Evolutionary conservation across 2,888 invertebrate species (phyloP), one percentile per base, ranked within the genome.

Genomic region (Agrochola circellaris): DNA sequence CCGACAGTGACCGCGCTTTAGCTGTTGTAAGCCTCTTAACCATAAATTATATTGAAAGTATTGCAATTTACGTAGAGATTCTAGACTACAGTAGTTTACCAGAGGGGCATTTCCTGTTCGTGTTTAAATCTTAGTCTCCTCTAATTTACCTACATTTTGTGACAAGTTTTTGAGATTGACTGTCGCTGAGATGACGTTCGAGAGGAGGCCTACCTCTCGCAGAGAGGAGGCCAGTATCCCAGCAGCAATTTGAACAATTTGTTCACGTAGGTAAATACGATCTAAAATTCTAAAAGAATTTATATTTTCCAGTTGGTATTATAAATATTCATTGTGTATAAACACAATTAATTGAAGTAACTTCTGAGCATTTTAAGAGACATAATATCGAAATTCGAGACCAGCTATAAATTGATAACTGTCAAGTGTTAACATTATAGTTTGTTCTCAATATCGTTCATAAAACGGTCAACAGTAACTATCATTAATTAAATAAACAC

Each of bases 401-500:
- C 34, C 15, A 4, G 54, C 30, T 23, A 73, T 73, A 70, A 70
- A 80, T 75, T 70, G 61, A 58, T 61, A 66, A 30, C 38, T 70
- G 84, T 79, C 79, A 84, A 71, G 48, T 82, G 56, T 48, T 34
- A n/a, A 48, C 30, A 54, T 60, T 60, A 54, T 38, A 56, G 70
- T 82, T 67, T 15, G 51, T 67, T 62, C 38, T 54, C 30, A 58
- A 67, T 60, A 54, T 64, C 45, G 38, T 69, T 62, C 60, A 64
- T 51, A 60, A 51, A 79, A 62, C 68, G 58, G 30, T 66, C 62
- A 61, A 67, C 61, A 71, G 51, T 51, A 67, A 77, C 60, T 77
- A 75, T 66, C 30, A 68, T 69, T 88, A 87, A 82, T 78, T 75
- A 79, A 88, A 88, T 81, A 81, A 87, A 81, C 45, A 84, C 56